Evolutionary conservation across 2,113 vertebrate species (phyloP).

Genomic region (Pardalotus punctatus): DNA sequence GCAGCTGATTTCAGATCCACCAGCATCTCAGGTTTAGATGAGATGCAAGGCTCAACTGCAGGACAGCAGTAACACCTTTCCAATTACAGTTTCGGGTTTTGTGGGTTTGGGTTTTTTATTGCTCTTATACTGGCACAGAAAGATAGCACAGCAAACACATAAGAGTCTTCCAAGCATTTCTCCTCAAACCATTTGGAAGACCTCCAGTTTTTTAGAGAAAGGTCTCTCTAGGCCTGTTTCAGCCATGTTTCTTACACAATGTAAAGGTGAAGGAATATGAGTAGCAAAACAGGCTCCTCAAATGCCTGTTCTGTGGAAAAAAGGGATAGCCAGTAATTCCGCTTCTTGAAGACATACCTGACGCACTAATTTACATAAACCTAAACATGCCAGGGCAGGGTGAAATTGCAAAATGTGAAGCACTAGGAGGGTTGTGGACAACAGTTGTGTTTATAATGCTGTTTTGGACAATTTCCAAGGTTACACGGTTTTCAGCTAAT

Average conservation of each 20-base stretch:
- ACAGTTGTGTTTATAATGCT: not conserved
- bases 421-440: not conserved
- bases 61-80: not conserved
- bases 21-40: not conserved
- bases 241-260: not conserved
- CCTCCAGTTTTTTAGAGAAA: not conserved
- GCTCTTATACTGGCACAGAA: not conserved
- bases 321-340: not conserved
- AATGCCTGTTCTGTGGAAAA: not conserved
- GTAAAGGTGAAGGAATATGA: not conserved
- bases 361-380: not conserved
- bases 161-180: not conserved
- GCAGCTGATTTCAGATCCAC: not conserved
- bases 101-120: not conserved
- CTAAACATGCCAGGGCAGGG: not conserved
- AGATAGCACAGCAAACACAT: accelerated
- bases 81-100: not conserved
- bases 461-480: not conserved
- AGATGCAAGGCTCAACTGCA: not conserved
- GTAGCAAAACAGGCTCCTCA: not conserved
- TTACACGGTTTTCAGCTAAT: not conserved
- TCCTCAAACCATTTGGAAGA: not conserved
- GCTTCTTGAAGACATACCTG: not conserved
- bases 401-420: not conserved
- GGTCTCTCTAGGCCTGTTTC: not conserved